Evolutionary conservation across 1,140 invertebrate genomes (phyloP).

Genomic region (Venustaconcha ellipsiformis): DNA sequence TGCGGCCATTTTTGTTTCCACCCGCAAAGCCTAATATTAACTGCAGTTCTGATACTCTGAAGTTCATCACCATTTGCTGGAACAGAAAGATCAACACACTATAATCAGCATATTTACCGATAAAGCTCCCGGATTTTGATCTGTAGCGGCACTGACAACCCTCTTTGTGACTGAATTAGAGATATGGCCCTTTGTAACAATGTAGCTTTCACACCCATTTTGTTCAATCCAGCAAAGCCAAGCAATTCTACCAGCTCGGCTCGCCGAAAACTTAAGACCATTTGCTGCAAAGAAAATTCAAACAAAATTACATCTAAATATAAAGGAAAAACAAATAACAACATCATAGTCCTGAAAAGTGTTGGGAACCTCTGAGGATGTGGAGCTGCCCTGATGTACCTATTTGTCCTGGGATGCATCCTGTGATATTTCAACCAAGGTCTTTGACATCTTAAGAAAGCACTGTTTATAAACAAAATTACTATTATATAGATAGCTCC

Average conservation of each 20-base stretch:
- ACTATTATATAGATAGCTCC: no score
- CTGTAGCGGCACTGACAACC: conserved; percentile 32
- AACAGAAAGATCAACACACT: conserved; percentile 44
- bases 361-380: no score
- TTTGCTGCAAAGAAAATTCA: conserved; percentile 26
- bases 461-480: no score
- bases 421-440: no score
- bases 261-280: conserved; percentile 35
- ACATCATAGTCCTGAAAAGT: no score
- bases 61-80: conserved; percentile 81
- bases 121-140: conserved; percentile 36
- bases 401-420: no score
- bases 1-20: conserved; percentile 86
- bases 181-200: conserved; percentile 29
- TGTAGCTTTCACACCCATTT: conserved; percentile 33
- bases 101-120: conserved; percentile 28
- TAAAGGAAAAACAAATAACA: not conserved
- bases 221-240: conserved; percentile 34
- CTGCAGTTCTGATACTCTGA: conserved; percentile 87
- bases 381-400: no score
- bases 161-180: conserved; percentile 29
- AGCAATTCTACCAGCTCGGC: conserved; percentile 31
- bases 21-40: conserved; percentile 86
- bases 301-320: conserved; percentile 3
- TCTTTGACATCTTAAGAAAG: no score